Base-by-base conservation (phyloP, 1,140 invertebrate genomes). In the Myzus persicae region DNA sequence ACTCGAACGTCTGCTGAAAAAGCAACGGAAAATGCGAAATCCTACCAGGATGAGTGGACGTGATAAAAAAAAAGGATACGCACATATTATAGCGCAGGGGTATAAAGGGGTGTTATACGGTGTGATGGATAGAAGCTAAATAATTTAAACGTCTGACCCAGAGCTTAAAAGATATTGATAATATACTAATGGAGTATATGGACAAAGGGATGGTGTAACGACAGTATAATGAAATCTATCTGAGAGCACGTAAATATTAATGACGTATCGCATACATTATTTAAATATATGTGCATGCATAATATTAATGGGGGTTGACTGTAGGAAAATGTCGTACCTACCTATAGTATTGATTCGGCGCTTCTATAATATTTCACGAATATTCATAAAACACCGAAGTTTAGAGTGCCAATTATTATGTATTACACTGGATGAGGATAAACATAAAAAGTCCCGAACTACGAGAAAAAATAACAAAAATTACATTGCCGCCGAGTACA, bases 201-300 rank as follows among this genome's bases (percentile, higher is more conserved):
- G 24, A 48, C 26, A n/a, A n/a, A 46, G 18, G 24, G 42, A n/a
- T 2, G 7, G 44, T 88, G n/a, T 88, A 48, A 44, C 44, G 44
- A 88, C 24, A 88, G 59, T n/a, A n/a, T 76, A n/a, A n/a, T 88
- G 42, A 88, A 88, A 88, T 31, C 31, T 87, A 87, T 87, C 40
- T 31, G 44, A 88, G 5, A n/a, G 42, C 14, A 36, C 85, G 42
- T 42, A n/a, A 88, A 88, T 46, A n/a, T 85, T 85, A 76, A 76
- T n/a, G 59, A 76, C 59, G 14, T 76, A 76, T 76, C 59, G 59
- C 59, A 18, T 76, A n/a, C 59, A 76, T 76, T 76, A 76, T 76
- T 67, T 76, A 76, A 76, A 76, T 76, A 76, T 36, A n/a, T 76
- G 59, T n/a, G 6, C 14, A 18, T 76, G 59, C 59, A 76, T 76